phyloP scores from a whole-genome alignment of 1,140 invertebrate genomes.

The Macrocentrus cingulum region DNA sequence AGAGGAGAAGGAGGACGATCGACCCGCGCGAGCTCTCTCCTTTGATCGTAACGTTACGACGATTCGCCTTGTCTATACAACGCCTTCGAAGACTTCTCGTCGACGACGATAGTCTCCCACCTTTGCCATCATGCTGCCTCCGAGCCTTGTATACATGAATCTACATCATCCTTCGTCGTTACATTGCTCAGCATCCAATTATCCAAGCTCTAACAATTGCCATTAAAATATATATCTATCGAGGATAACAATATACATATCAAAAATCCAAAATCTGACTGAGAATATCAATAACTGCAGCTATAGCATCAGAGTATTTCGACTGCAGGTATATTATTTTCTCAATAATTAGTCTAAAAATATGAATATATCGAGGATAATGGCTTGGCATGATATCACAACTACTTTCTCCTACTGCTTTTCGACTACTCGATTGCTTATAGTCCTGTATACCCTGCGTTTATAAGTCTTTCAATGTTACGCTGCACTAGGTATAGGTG shows the following conservation, averaged over 20 bases:
- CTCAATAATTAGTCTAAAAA: constrained; percentile 16
- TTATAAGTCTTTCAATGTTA: too few relatives aligned
- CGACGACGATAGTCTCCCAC: constrained; percentile 6
- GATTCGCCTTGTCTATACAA: constrained; percentile 30
- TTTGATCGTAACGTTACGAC: constrained; percentile 38
- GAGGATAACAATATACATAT: too few relatives aligned
- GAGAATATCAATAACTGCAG: too few relatives aligned
- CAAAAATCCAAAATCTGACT: too few relatives aligned
- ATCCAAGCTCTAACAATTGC: neutral
- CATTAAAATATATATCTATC: too few relatives aligned
- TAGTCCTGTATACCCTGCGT: too few relatives aligned
- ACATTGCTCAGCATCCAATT: neutral
- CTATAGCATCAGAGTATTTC: too few relatives aligned
- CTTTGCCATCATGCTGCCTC: neutral
- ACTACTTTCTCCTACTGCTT: constrained; percentile 20
- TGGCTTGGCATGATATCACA: constrained; percentile 21
- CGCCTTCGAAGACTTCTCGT: neutral
- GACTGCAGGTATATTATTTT: too few relatives aligned
- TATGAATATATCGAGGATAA: constrained; percentile 16
- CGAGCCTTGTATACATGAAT: neutral
- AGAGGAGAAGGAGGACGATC: constrained; percentile 39
- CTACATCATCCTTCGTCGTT: neutral
- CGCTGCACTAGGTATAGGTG: too few relatives aligned
- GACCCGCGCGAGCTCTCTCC: constrained; percentile 48
- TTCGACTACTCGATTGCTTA: neutral